These are phyloP conservation scores for Tinamus guttatus DNA, from an alignment of 2,113 vertebrate genomes.

Conservation along the genomic window DNA sequence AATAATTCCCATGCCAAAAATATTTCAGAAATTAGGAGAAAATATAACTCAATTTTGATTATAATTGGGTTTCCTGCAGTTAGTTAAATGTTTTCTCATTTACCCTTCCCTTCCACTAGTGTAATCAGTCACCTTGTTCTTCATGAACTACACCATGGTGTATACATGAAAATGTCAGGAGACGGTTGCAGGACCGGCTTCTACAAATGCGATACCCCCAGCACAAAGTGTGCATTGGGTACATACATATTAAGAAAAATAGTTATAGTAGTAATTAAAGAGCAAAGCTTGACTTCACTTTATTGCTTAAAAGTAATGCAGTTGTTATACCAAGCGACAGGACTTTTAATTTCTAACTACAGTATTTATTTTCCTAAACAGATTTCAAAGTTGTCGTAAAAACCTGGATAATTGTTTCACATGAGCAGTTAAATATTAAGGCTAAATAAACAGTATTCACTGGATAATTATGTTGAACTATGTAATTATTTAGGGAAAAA, in stretches of 20 bases:
- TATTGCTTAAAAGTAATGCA: constrained; percentile 58
- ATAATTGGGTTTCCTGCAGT: constrained; percentile 48
- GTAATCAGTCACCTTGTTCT: constrained; percentile 49
- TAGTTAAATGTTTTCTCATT: constrained; percentile 71
- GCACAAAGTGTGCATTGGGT: constrained; percentile 20
- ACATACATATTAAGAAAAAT: neutral
- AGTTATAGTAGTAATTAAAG: constrained; percentile 64
- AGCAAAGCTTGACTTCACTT: constrained; percentile 40
- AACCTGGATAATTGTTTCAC: constrained; percentile 52
- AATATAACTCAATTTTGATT: constrained; percentile 17
- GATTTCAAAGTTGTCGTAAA: constrained; percentile 65
- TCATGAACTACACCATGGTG: constrained; percentile 13
- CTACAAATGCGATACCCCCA: constrained; percentile 43
- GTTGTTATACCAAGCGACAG: constrained; percentile 47
- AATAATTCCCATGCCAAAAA: constrained; percentile 44
- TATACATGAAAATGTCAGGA: neutral
- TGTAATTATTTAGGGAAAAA: constrained; percentile 55
- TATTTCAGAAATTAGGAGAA: constrained; percentile 44
- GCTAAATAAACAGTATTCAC: constrained; percentile 53
- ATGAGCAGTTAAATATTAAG: constrained; percentile 66
- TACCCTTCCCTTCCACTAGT: constrained; percentile 8
- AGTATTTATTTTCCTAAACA: constrained; percentile 65
- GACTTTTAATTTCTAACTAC: constrained; percentile 65
- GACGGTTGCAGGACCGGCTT: neutral
- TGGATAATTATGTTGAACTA: constrained; percentile 63